Conservation (phyloP, 2,797 vertebrate genomes). For the Anguilla anguilla region DNA sequence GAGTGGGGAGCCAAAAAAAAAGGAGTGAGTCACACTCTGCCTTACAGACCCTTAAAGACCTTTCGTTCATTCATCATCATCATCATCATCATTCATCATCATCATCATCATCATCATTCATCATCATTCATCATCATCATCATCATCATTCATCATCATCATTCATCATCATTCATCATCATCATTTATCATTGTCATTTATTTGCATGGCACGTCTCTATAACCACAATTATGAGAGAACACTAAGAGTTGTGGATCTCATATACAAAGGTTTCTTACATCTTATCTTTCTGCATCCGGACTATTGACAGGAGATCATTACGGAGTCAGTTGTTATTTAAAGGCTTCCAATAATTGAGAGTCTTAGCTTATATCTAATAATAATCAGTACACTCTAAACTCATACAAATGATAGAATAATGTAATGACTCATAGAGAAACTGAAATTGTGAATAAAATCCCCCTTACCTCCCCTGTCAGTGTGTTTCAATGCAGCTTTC, state of each 20-base stretch:
- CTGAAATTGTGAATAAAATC: neutral
- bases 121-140: neutral
- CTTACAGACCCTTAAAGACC: neutral
- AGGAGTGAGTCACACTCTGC: neutral
- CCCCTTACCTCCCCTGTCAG: slow-evolving; percentile 44
- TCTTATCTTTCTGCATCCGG: neutral
- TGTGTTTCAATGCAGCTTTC: slow-evolving; percentile 30
- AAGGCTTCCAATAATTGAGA: neutral
- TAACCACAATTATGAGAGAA: neutral
- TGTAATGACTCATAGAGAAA: neutral
- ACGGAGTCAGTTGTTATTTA: neutral
- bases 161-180: no score
- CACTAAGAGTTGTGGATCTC: neutral
- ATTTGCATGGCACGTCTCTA: neutral
- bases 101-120: neutral
- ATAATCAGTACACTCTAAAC: neutral
- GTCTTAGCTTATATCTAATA: neutral
- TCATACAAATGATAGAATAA: neutral
- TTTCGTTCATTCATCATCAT: neutral
- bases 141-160: no score
- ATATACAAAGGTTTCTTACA: neutral
- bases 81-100: no score
- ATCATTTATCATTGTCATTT: neutral
- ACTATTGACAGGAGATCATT: neutral
- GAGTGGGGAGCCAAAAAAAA: neutral